Percentiles rank a stretch among this genome's conserved stretches.
These are phyloP conservation scores for Gambusia holbrooki DNA, from an alignment of 2,113 vertebrate genomes.

Conservation along the genomic window DNA sequence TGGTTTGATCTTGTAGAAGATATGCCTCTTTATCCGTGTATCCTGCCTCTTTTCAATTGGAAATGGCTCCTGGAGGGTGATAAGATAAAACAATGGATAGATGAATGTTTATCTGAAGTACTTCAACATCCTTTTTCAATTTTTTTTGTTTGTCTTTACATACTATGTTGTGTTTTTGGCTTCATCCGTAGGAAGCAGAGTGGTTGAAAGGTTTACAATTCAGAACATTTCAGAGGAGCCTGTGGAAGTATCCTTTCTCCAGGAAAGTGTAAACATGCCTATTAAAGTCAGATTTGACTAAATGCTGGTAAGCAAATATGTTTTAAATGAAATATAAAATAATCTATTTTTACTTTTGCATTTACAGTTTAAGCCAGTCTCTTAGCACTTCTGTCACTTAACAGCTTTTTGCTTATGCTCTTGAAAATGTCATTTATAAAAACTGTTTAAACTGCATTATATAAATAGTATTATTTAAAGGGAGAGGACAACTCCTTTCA, in stretches of 20 bases:
- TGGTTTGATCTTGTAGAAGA: neutral
- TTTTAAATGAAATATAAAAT: neutral
- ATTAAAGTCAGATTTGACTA: neutral
- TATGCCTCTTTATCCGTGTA: neutral
- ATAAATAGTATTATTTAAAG: no score
- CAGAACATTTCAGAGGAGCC: conserved; percentile 84
- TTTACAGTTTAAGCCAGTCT: neutral
- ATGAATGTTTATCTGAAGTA: neutral
- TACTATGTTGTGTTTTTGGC: conserved; percentile 6
- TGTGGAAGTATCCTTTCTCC: conserved; percentile 83
- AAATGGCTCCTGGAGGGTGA: no score
- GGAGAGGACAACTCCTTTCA: neutral
- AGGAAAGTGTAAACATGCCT: neutral
- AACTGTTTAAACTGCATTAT: neutral
- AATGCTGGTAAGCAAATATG: neutral
- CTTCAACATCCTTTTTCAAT: no score
- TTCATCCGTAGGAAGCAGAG: conserved; percentile 77
- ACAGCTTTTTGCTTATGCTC: neutral
- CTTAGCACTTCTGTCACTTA: neutral
- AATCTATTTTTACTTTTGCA: no score
- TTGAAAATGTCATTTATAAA: neutral
- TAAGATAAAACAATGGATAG: neutral
- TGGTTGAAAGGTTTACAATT: conserved; percentile 77
- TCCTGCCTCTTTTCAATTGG: no score
- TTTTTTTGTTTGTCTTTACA: neutral